Base-by-base conservation (phyloP, 2,888 invertebrate genomes). In the Acronicta aceris region DNA sequence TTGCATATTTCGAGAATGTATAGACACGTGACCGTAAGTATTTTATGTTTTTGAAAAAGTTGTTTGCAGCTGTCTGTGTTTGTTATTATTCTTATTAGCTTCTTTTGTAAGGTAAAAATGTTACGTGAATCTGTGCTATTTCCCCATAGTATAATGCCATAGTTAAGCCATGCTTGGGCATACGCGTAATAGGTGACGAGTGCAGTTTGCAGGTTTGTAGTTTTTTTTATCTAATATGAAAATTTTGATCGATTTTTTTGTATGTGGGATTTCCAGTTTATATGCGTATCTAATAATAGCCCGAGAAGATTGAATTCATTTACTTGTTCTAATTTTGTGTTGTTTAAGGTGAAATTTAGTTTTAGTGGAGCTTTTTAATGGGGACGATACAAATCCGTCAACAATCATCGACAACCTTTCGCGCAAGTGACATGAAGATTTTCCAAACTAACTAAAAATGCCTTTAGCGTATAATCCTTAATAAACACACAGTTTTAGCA, bases 251-350 rank as follows among this genome's bases (percentile, higher is more conserved):
- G 6, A 8, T 16, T 16, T 41, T 15, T 41, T 41, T 41, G 41
- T 41, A 41, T 41, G 9, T 41, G 41, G 13, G 41, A 41, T 41
- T 41, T 41, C 41, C 41, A 41, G 9, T 41, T 41, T 41, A 41
- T 8, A 3, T 41, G 41, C 8, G 41, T 41, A 8, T 41, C 41
- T 41, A 41, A 9, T 15, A 15, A 41, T 21, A 52, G 7, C 5
- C 41, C 48, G 5, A 55, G 41, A 17, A 55, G 27, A 3, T 7
- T 48, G n/a, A 55, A 56, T 10, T 56, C 25, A 10, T 56, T 33
- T 16, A 56, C 49, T 21, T 16, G n/a, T n/a, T 49, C 49, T 49
- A 56, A 12, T 27, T 42, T 42, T 43, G 30, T 43, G 13, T 27
- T 15, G 2, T 49, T 33, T 10, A 48, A 49, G 1, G 9, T 33